Base-by-base conservation (phyloP, 2,888 invertebrate genomes). In the Zele albiditarsus region DNA sequence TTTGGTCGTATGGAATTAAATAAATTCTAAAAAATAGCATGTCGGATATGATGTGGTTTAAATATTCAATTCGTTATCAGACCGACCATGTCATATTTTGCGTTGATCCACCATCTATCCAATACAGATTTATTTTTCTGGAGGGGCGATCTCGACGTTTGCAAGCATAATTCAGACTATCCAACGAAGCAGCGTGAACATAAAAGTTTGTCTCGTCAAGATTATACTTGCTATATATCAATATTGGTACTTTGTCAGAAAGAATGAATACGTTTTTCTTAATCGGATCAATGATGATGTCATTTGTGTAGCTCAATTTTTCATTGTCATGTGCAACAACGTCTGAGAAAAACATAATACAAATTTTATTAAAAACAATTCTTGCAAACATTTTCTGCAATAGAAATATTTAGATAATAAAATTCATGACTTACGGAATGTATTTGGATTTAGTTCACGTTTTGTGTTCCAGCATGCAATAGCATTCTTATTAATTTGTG, bases 381-480 rank as follows among this genome's bases (percentile, higher is more conserved):
- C 12, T 4, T 8, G 8, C 49, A 46, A 12, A 68, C 1, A 62
- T 6, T 58, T 10, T 27, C 31, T 16, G 71, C 49, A 25, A 28
- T 25, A 58, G 53, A 27, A 42, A 16, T 42, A 14, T 49, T 27
- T 12, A 33, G 2, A 57, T 20, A 57, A n/a, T 62, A 33, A 69
- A 57, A 23, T 14, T 14, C 5, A 67, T n/a, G 31, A 83, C 86
- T 86, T 77, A 88, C 88, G 77, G 78, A 89, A 87, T 2, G 92
- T 94, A 62, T 93, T 92, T 0, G 92, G 90, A 31, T 91, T 92
- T 82, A 94, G 92, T 0, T 93, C 92, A 79, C 92, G 93, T 67
- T 91, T 91, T 0, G 92, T 91, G 85, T 96, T 95, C 96, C 96
- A 96, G 87, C 96, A 96, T 0, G 93, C 94, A 1, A 96, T 91